Evolutionary conservation across 2,113 vertebrate genomes (phyloP).

Genomic region (Aegotheles bennettii): DNA sequence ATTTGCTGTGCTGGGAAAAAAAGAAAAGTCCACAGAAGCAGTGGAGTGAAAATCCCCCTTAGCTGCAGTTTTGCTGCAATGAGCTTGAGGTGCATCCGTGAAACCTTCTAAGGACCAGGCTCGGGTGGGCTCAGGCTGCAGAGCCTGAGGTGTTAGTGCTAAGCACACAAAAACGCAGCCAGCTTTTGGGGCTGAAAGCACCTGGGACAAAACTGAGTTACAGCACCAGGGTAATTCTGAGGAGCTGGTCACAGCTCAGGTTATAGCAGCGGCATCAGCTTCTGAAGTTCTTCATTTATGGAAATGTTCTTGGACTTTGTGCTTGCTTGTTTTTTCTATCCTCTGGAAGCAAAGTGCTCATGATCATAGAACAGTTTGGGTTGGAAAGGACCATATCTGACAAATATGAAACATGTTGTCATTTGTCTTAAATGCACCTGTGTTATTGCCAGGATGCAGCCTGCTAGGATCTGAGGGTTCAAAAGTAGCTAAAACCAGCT

Average conservation of each 20-base stretch:
- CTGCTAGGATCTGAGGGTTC: neutral
- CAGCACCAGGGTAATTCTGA: neutral
- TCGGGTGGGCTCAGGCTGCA: neutral
- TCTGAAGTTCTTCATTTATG: neutral
- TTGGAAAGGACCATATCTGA: neutral
- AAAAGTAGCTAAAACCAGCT: neutral
- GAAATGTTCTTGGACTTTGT: neutral
- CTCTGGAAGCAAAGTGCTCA: neutral
- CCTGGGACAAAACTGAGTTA: neutral
- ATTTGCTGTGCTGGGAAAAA: neutral
- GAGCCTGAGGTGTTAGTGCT: neutral
- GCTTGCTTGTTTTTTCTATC: neutral
- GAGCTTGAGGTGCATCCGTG: neutral
- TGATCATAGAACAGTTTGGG: neutral
- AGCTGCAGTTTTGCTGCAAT: neutral
- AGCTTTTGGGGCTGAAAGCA: neutral
- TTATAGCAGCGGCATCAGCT: neutral
- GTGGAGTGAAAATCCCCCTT: neutral
- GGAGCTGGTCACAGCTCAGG: neutral
- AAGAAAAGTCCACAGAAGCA: neutral
- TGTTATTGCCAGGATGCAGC: neutral
- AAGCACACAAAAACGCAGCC: neutral
- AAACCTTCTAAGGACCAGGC: neutral
- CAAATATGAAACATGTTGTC: neutral
- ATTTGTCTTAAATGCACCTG: neutral